Evolutionary conservation across 2,888 invertebrate genomes (phyloP).

Genomic region (Ephialtes manifestator): DNA sequence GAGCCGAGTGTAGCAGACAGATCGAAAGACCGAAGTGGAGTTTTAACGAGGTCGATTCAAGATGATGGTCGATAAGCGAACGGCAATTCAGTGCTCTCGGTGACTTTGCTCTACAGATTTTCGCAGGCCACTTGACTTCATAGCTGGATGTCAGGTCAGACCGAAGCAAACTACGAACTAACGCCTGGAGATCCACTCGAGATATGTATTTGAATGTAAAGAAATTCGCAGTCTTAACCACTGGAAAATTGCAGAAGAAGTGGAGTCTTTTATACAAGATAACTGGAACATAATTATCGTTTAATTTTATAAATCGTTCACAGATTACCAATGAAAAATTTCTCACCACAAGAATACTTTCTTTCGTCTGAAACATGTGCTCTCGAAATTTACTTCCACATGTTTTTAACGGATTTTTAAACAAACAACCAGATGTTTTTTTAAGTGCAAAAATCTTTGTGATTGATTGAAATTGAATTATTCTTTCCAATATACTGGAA

Average conservation of each 20-base stretch:
- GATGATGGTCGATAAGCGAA: conserved; percentile 22
- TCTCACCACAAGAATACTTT: too few relatives aligned
- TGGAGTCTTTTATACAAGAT: background rate
- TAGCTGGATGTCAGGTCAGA: conserved; percentile 1
- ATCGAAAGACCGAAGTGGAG: conserved; percentile 1
- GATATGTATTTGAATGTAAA: background rate
- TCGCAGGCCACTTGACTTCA: conserved; percentile 3
- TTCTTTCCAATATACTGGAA: too few relatives aligned
- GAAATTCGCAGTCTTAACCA: background rate
- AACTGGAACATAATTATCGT: background rate
- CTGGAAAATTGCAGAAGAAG: background rate
- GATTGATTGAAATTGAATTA: too few relatives aligned
- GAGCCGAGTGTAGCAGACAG: background rate
- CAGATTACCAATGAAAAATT: too few relatives aligned
- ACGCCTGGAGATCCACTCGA: background rate
- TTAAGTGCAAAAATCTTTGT: too few relatives aligned
- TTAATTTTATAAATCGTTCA: background rate
- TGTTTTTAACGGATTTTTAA: too few relatives aligned
- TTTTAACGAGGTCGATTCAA: conserved; percentile 40
- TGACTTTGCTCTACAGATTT: background rate
- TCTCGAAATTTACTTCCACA: too few relatives aligned
- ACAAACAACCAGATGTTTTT: too few relatives aligned
- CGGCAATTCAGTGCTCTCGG: background rate
- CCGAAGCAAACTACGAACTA: background rate
- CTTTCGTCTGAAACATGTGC: too few relatives aligned